phyloP scores from a whole-genome alignment of 2,113 vertebrate species.

The Notiomystis cincta region DNA sequence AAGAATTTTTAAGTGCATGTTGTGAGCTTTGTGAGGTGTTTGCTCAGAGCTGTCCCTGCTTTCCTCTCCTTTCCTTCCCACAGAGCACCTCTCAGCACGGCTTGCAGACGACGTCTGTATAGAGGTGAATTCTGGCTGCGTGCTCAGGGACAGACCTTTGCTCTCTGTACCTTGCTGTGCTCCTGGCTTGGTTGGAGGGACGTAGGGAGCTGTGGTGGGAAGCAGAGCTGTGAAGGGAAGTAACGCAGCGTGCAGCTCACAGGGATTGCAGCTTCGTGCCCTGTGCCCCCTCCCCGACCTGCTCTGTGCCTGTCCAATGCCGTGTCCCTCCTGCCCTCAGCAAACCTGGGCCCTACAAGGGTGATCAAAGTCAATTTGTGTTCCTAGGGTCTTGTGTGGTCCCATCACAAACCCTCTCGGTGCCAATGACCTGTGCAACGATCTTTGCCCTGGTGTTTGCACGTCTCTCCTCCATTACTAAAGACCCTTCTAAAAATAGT shows the following conservation, averaged over 20 bases:
- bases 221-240: neutral
- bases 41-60: neutral
- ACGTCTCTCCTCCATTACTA: neutral
- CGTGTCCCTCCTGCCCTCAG: neutral
- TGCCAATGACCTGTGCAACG: neutral
- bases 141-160: neutral
- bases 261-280: neutral
- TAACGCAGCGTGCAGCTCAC: accelerated
- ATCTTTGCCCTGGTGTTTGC: neutral
- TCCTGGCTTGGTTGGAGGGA: neutral
- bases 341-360: neutral
- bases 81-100: neutral
- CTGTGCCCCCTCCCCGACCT: neutral
- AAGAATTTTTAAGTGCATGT: neutral
- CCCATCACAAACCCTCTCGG: accelerated
- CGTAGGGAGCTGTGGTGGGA: neutral
- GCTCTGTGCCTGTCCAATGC: neutral
- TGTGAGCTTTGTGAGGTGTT: neutral
- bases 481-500: neutral
- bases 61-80: neutral
- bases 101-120: neutral
- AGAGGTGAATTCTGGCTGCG: neutral
- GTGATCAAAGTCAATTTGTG: neutral
- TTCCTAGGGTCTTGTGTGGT: neutral
- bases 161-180: neutral